Evolutionary conservation across 2,113 vertebrate species (phyloP).

Genomic region (Pluvialis apricaria): DNA sequence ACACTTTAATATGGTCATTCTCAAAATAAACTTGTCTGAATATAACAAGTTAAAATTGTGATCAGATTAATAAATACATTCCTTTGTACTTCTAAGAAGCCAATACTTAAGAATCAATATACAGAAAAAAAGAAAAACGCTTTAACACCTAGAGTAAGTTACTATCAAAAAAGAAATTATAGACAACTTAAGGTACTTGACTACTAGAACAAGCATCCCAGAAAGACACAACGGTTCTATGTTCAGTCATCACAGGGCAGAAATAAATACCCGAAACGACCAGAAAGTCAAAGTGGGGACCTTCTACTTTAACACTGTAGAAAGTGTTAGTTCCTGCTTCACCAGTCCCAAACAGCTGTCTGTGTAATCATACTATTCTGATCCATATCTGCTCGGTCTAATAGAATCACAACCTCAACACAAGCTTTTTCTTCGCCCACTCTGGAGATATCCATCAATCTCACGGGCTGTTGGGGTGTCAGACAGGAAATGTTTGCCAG

Average conservation of each 20-base stretch:
- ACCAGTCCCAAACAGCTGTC: neutral
- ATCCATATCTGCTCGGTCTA: neutral
- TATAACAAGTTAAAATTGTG: neutral
- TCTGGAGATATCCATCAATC: neutral
- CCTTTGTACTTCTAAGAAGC: neutral
- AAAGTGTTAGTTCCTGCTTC: neutral
- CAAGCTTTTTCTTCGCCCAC: neutral
- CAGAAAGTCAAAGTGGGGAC: neutral
- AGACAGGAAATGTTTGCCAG: neutral
- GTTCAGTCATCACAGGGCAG: neutral
- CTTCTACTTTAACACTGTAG: neutral
- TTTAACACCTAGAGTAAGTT: neutral
- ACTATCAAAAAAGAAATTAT: neutral
- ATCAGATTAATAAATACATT: neutral
- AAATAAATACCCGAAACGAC: neutral
- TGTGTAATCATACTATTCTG: neutral
- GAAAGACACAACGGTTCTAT: neutral
- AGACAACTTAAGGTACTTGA: neutral
- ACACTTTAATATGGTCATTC: neutral
- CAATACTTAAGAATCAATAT: neutral
- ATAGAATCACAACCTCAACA: neutral
- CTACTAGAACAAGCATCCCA: neutral
- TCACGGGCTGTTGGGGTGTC: fast-evolving
- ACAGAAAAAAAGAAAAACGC: neutral
- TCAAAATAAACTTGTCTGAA: neutral